Conservation (phyloP, 2,888 invertebrate genomes). For the Melanchra persicariae region DNA sequence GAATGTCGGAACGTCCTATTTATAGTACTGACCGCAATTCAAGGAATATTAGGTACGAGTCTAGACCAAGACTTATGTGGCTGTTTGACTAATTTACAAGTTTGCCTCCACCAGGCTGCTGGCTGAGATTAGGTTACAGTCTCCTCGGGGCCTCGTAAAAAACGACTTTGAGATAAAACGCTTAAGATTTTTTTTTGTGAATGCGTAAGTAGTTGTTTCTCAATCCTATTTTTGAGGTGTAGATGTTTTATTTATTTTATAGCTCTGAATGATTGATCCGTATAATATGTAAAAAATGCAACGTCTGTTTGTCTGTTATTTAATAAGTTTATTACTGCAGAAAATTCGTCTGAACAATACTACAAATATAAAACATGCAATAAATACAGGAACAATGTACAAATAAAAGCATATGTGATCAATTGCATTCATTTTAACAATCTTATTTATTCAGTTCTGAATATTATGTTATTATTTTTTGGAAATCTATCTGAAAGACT, state of each 20-base stretch:
- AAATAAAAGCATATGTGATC: too few relatives aligned
- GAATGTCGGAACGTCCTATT: slow-evolving; percentile 50
- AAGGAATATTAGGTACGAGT: slow-evolving; percentile 43
- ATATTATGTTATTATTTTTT: too few relatives aligned
- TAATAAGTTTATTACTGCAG: too few relatives aligned
- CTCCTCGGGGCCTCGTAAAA: slow-evolving; percentile 38
- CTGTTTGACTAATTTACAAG: slow-evolving; percentile 54
- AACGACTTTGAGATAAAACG: slow-evolving; percentile 23
- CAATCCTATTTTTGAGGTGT: slow-evolving; percentile 17
- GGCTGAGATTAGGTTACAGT: slow-evolving; percentile 37
- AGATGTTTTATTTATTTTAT: slow-evolving; percentile 7
- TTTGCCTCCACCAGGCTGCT: slow-evolving; percentile 34
- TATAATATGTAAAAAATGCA: too few relatives aligned
- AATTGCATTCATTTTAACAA: too few relatives aligned
- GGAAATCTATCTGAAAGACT: too few relatives aligned
- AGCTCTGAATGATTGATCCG: background rate
- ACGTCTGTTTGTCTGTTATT: too few relatives aligned
- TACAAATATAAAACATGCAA: too few relatives aligned
- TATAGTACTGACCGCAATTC: slow-evolving; percentile 61
- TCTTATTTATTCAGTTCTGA: too few relatives aligned
- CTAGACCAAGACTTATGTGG: slow-evolving; percentile 40
- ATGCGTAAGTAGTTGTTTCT: background rate
- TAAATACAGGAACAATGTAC: too few relatives aligned
- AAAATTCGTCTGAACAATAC: too few relatives aligned
- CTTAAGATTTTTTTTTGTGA: slow-evolving; percentile 37